Conservation (phyloP, 2,888 invertebrate species). For the Nemoura dubitans region DNA sequence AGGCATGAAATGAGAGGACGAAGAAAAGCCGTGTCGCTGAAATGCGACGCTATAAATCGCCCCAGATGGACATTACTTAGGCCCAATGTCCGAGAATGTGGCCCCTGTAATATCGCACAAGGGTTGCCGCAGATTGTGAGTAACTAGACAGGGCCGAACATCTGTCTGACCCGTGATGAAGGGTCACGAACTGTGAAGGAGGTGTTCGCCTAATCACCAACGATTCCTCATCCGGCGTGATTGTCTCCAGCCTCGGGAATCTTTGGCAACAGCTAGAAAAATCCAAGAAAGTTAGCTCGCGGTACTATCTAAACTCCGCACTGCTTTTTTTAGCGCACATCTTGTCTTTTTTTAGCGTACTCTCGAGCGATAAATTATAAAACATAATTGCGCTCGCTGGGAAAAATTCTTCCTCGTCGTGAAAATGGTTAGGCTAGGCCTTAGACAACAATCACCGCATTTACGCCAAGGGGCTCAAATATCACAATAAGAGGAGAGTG, state of each 20-base stretch:
- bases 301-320: not conserved
- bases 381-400: slow-evolving; percentile 7
- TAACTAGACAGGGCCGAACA: slow-evolving; percentile 7
- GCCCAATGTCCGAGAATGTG: not conserved
- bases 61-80: slow-evolving; percentile 23
- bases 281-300: not conserved
- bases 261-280: not conserved
- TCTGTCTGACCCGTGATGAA: slow-evolving; percentile 29
- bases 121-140: slow-evolving; percentile 30
- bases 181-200: slow-evolving; percentile 30
- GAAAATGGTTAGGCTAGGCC: not conserved
- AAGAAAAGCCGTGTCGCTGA: slow-evolving; percentile 34
- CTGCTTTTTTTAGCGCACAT: not conserved
- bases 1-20: slow-evolving; percentile 37
- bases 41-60: slow-evolving; percentile 37
- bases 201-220: slow-evolving; percentile 30
- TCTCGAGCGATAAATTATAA: slow-evolving; percentile 3
- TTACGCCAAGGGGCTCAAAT: not conserved
- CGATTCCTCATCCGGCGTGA: slow-evolving; percentile 31
- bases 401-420: not conserved
- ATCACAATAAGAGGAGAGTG: not conserved
- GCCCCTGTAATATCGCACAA: slow-evolving; percentile 18
- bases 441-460: not conserved
- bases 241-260: not conserved
- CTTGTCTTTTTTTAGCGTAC: not conserved